Conservation (phyloP, 2,113 vertebrate species). For the Xenus cinereus region DNA sequence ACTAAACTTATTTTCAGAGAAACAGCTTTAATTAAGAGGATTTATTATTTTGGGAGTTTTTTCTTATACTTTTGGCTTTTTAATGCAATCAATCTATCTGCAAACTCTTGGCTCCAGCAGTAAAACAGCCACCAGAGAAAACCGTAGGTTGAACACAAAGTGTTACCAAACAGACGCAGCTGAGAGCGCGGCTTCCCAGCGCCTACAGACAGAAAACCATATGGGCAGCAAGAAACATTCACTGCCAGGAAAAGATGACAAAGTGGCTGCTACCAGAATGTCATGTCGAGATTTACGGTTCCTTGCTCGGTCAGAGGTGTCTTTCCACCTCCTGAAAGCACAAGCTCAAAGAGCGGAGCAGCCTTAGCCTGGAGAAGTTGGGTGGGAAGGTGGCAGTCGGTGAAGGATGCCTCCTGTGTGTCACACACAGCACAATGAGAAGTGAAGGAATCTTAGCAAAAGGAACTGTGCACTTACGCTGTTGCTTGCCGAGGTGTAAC, state of each 20-base stretch:
- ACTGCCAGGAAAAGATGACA: background rate
- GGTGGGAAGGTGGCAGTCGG: background rate
- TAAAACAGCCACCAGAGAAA: background rate
- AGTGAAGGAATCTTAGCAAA: background rate
- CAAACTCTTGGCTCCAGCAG: background rate
- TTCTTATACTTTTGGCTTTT: background rate
- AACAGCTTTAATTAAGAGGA: background rate
- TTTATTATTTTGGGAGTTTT: background rate
- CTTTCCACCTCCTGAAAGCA: background rate
- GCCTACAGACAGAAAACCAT: background rate
- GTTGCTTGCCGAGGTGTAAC: background rate
- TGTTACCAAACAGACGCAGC: background rate
- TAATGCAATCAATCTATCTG: background rate
- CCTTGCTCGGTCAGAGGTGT: background rate
- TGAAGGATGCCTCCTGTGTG: background rate
- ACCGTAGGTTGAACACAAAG: background rate
- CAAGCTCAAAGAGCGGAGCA: background rate
- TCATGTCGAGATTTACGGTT: fast-evolving
- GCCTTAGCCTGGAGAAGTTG: background rate
- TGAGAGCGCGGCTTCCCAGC: background rate
- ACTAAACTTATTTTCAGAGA: background rate
- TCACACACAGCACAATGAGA: background rate
- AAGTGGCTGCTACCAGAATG: background rate
- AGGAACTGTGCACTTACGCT: background rate
- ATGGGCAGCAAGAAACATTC: background rate